Conservation (phyloP, 2,113 vertebrate genomes). For the Xiphophorus maculatus region DNA sequence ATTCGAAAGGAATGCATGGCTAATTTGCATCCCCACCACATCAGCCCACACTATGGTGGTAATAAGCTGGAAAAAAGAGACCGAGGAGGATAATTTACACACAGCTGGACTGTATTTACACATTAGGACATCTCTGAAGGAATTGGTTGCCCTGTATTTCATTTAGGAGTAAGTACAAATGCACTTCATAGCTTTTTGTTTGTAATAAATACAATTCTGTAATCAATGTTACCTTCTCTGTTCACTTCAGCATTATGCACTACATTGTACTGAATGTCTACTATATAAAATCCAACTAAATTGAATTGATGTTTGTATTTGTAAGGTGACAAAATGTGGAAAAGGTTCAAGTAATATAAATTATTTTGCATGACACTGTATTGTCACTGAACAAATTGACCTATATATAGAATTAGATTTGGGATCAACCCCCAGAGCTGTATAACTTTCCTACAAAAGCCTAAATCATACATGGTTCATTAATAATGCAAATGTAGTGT, state of each 20-base stretch:
- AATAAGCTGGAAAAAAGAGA: too few species aligned
- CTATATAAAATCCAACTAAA: neutral
- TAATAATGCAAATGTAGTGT: constrained; percentile 37
- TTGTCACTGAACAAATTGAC: constrained; percentile 44
- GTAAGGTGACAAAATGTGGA: neutral
- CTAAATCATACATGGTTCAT: constrained; percentile 43
- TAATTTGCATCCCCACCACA: too few species aligned
- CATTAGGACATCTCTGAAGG: neutral
- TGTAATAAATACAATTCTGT: neutral
- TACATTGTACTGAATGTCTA: neutral
- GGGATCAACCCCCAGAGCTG: constrained; percentile 36
- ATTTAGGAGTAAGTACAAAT: neutral
- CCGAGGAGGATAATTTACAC: neutral
- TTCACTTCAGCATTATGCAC: neutral
- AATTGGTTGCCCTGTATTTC: neutral
- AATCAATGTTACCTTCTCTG: neutral
- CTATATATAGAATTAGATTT: constrained; percentile 51
- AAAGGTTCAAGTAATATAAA: neutral
- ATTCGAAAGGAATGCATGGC: too few species aligned
- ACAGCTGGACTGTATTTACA: neutral
- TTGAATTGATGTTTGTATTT: neutral
- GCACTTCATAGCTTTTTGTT: neutral
- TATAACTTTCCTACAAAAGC: constrained; percentile 44
- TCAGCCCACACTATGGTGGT: too few species aligned
- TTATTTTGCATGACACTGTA: neutral